A percentile compares a stretch with the other conserved stretches of the same genome.
Conservation (phyloP, 2,888 invertebrate species). For the Trypoxylon attenuatum region DNA sequence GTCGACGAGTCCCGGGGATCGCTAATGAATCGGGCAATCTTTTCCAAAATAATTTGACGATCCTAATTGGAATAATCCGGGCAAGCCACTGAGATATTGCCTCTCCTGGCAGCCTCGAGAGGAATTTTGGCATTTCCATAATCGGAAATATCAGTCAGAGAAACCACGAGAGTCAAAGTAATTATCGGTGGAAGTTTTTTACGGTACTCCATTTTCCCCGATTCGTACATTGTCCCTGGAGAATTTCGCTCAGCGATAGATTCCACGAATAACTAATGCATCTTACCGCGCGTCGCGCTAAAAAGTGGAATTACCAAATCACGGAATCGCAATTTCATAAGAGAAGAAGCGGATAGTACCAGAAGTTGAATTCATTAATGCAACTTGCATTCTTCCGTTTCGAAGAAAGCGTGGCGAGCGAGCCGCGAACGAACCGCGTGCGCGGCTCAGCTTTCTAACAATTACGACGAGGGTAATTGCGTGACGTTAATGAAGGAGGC, state of each 20-base stretch:
- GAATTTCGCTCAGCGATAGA: no score
- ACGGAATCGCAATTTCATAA: neutral
- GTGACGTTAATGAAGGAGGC: neutral
- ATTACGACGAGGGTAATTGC: neutral
- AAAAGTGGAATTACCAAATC: neutral
- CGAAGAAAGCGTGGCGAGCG: neutral
- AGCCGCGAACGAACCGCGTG: no score
- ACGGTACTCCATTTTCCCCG: no score
- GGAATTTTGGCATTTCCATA: neutral
- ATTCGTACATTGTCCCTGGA: no score
- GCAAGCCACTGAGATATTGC: neutral
- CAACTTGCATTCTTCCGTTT: slow-evolving; percentile 1
- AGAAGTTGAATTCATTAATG: slow-evolving; percentile 16
- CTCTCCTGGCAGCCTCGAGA: neutral
- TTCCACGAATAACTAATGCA: no score
- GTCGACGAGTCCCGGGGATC: slow-evolving; percentile 35
- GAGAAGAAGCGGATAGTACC: neutral
- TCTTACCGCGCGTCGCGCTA: neutral
- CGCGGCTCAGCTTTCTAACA: neutral
- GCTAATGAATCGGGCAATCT: slow-evolving; percentile 54
- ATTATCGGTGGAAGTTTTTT: no score
- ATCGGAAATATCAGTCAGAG: neutral
- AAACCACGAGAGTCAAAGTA: neutral
- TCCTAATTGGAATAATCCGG: slow-evolving; percentile 53
- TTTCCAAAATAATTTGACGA: slow-evolving; percentile 41